Evolutionary conservation across 2,888 invertebrate species (phyloP), one percentile per base, ranked within the genome.

Genomic region (Melanchra persicariae): DNA sequence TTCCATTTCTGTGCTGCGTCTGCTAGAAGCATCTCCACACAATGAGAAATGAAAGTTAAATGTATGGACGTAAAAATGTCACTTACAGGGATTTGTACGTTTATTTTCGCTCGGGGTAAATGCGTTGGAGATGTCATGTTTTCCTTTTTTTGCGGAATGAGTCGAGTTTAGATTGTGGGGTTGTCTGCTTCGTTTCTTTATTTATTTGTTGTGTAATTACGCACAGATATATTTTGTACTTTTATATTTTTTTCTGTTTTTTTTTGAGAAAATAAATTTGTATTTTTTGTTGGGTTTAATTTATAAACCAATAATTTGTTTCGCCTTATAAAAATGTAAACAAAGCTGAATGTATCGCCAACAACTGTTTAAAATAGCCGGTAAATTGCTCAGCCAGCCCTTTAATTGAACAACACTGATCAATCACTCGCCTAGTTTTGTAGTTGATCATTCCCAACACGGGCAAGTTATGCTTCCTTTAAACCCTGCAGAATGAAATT

Each of bases 51-150:
- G 75, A 70, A 81, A 76, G 81, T 84, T 71, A 83, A 75, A 80
- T 75, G 77, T 83, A 83, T 79, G 84, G 66, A 83, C 70, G 84
- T 83, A 73, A 73, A 79, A 66, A 81, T 71, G 81, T 83, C 81
- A 81, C 84, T 83, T 69, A 66, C 84, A 83, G 81, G 45, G 77
- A 70, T 83, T 71, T 81, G 66, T 80, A 80, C 68, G 62, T 76
- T 81, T 81, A 83, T 81, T 80, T 75, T 70, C 45, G 63, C 68
- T 79, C 22, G 61, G 47, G 58, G 62, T 74, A 83, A 79, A 80
- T 58, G 76, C 67, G 61, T 70, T 65, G 47, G 65, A 55, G 51
- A 74, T 62, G 61, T 54, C 64, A 45, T 66, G 81, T 63, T 65
- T 62, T 76, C 40, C 12, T 24, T 65, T 80, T 61, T 68, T 61